These are phyloP conservation scores for Onychomys torridus DNA, from an alignment of 2,797 vertebrate genomes.

Conservation along the genomic window DNA sequence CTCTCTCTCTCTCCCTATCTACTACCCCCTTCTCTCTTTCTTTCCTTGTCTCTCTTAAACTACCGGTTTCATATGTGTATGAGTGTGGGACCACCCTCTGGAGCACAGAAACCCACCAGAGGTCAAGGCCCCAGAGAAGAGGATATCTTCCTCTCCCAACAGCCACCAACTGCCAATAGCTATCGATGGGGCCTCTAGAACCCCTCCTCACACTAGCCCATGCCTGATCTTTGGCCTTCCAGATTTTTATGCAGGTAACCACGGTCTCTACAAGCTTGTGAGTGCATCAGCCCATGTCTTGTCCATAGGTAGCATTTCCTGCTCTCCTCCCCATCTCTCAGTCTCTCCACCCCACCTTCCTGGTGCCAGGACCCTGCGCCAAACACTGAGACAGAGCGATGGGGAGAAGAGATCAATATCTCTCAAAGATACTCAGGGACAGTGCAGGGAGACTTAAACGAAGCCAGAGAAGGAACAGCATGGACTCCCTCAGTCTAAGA, in stretches of 20 bases:
- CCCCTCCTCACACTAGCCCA: background rate
- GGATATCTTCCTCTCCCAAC: too few relatives aligned
- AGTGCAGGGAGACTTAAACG: rapidly evolving
- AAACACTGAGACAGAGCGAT: background rate
- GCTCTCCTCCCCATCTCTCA: background rate
- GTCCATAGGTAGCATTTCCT: too few relatives aligned
- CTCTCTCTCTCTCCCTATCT: background rate
- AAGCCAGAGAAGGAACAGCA: rapidly evolving
- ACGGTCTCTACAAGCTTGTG: too few relatives aligned
- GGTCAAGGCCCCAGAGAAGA: background rate
- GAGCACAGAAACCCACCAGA: background rate
- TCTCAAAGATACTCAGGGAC: rapidly evolving
- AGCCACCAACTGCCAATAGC: background rate
- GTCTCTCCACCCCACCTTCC: background rate
- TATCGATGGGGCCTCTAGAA: background rate
- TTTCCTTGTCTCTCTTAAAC: background rate
- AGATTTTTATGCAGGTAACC: background rate
- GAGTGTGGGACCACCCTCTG: background rate
- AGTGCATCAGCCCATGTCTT: background rate
- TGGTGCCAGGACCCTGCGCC: too few relatives aligned
- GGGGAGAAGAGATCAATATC: rapidly evolving
- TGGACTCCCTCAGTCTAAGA: too few relatives aligned
- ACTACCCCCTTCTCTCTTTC: background rate
- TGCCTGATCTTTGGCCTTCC: too few relatives aligned
- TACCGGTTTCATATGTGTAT: background rate